Evolutionary conservation across 2,113 vertebrate genomes (phyloP).

Genomic region (Kryptolebias marmoratus): DNA sequence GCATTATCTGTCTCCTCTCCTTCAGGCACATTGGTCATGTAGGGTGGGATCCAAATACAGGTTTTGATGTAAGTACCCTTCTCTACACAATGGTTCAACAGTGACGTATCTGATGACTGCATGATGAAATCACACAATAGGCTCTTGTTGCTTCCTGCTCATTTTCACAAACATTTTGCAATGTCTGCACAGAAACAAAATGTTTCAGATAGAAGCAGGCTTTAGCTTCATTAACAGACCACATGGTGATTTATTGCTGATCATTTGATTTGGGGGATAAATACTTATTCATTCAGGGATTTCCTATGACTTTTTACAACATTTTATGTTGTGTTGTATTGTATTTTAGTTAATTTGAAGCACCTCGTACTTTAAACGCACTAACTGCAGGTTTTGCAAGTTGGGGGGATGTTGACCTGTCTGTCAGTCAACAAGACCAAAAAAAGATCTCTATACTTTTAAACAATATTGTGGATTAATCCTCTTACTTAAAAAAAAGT

Average conservation of each 20-base stretch:
- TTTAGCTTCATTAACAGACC: neutral
- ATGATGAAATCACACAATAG: conserved; percentile 70
- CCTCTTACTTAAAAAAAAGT: too few species aligned
- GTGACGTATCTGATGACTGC: conserved; percentile 66
- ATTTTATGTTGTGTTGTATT: too few species aligned
- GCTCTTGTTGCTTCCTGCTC: conserved; percentile 62
- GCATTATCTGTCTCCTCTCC: conserved; percentile 56
- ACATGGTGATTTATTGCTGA: neutral
- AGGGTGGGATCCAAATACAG: conserved; percentile 99
- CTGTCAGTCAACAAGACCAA: too few species aligned
- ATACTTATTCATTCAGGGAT: neutral
- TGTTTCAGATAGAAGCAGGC: neutral
- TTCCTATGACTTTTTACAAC: neutral
- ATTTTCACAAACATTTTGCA: conserved; percentile 34
- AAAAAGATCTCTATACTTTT: too few species aligned
- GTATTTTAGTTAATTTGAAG: too few species aligned
- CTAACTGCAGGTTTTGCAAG: too few species aligned
- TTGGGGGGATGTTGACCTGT: too few species aligned
- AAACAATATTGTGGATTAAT: too few species aligned
- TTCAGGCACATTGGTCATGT: conserved; percentile 97
- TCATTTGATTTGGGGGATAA: neutral
- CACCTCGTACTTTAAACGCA: too few species aligned
- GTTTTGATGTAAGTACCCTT: conserved; percentile 95
- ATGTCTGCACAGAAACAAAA: conserved; percentile 19
- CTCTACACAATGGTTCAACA: conserved; percentile 60